Conservation (phyloP, 2,888 invertebrate species). For the Euspilapteryx auroguttella region DNA sequence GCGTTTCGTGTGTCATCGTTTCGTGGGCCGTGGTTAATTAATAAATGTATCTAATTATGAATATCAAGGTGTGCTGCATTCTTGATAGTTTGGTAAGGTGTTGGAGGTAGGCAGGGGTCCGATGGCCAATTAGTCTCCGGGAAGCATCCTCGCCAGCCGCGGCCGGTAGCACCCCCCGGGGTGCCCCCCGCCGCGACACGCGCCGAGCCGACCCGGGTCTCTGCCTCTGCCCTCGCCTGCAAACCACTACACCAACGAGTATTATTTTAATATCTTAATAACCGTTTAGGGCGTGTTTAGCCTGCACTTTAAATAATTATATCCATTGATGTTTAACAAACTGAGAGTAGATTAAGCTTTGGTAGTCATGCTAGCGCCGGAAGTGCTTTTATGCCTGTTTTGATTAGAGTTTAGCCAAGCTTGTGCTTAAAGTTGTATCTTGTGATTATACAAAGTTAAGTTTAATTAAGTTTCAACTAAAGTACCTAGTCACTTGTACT, state of each 20-base stretch:
- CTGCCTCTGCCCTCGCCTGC: slow-evolving; percentile 9
- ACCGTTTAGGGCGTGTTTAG: slow-evolving; percentile 38
- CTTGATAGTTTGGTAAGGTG: slow-evolving; percentile 18
- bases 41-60: slow-evolving; percentile 3
- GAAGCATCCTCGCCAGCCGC: slow-evolving; percentile 14
- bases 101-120: slow-evolving; percentile 8
- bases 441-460: too few species aligned
- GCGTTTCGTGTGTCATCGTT: too few species aligned
- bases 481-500: too few species aligned
- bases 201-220: slow-evolving; percentile 13
- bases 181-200: slow-evolving; percentile 37
- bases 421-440: too few species aligned
- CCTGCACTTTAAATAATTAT: slow-evolving; percentile 38
- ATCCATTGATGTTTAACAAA: slow-evolving; percentile 17
- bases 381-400: too few species aligned
- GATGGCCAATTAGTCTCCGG: slow-evolving; percentile 7
- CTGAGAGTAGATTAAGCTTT: slow-evolving; percentile 11
- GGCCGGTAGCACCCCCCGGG: slow-evolving; percentile 42
- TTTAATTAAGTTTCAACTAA: too few species aligned
- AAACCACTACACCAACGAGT: slow-evolving; percentile 13
- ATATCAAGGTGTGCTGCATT: slow-evolving; percentile 13
- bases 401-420: too few species aligned
- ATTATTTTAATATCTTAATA: slow-evolving; percentile 57
- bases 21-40: too few species aligned
- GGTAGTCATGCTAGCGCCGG: slow-evolving; percentile 3